Evolutionary conservation across 2,888 invertebrate genomes (phyloP), one percentile per base, ranked within the genome.

Genomic region (Orchestes rusci): DNA sequence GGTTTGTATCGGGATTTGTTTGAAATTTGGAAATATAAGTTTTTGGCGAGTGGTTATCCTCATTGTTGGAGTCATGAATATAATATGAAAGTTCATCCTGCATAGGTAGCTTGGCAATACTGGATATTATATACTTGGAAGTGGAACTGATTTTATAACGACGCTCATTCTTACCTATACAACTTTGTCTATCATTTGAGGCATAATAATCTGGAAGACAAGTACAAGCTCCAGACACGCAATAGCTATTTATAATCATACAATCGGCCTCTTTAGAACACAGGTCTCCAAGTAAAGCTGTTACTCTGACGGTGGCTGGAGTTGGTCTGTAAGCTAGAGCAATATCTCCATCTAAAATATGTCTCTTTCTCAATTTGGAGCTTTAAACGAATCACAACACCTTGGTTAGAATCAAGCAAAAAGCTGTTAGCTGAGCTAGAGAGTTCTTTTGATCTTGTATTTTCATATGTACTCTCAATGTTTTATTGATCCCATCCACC

Each of bases 281-380:
- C 23, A 85, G 69, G 64, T 89, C 89, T 5, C 87, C 89, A 15
- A 90, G 73, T 46, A 86, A 70, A 5, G 87, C 83, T 29, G 68
- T 75, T 67, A 73, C 74, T 53, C 75, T 70, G 45, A 79, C 75
- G 18, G 79, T 79, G 13, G 79, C 79, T 16, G 79, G 77, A 1
- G 79, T 79, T 34, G 79, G 78, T 53, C 77, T 70, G 61, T 73
- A 75, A 33, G 73, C 73, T 47, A 74, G 72, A 28, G 73, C 68
- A 50, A 62, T 62, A 53, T 62, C 64, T 56, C 63, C 63, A 54
- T 62, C 65, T 63, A 56, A 56, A 51, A 49, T 44, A 49, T 39
- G 43, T 35, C 20, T 44, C 36, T 37, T 35, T 19, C 33, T 45
- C 38, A 47, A 42, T 47, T 13, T 49, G 41, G 29, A 42, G 33